phyloP scores from a whole-genome alignment of 2,888 invertebrate genomes.

The Torymus aiolomorphi region DNA sequence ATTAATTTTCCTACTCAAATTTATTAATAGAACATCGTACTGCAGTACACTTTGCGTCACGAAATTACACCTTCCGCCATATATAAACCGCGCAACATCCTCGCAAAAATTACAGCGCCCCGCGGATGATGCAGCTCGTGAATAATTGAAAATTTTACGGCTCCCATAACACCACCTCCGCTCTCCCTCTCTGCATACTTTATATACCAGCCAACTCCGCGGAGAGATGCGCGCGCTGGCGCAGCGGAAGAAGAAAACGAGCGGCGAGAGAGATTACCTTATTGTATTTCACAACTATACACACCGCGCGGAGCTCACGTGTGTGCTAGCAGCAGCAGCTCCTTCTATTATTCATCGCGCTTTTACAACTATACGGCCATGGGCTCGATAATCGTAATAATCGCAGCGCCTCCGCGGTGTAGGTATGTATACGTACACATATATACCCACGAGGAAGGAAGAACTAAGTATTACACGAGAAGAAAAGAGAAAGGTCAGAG shows the following conservation, averaged over 20 bases:
- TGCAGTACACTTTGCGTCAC: not conserved
- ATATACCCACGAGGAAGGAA: slow-evolving; percentile 51
- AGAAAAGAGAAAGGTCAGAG: slow-evolving; percentile 56
- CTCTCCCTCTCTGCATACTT: not conserved
- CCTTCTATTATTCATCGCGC: slow-evolving; percentile 56
- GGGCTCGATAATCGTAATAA: slow-evolving; percentile 69
- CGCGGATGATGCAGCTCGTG: slow-evolving; percentile 25
- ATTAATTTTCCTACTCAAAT: too few species aligned
- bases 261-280: slow-evolving; percentile 41
- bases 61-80: slow-evolving; percentile 31
- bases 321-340: too few species aligned
- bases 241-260: slow-evolving; percentile 13
- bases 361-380: slow-evolving; percentile 48
- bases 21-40: too few species aligned
- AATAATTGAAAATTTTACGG: slow-evolving; percentile 55
- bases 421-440: slow-evolving; percentile 15
- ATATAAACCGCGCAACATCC: not conserved
- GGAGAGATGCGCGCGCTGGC: not conserved
- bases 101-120: slow-evolving; percentile 36
- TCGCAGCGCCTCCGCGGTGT: slow-evolving; percentile 58
- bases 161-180: not conserved
- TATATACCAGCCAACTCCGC: not conserved
- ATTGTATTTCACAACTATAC: slow-evolving; percentile 42
- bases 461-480: slow-evolving; percentile 57
- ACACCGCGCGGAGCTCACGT: slow-evolving; percentile 9